Conservation (phyloP, 2,888 invertebrate species). For the Halictus ligatus region DNA sequence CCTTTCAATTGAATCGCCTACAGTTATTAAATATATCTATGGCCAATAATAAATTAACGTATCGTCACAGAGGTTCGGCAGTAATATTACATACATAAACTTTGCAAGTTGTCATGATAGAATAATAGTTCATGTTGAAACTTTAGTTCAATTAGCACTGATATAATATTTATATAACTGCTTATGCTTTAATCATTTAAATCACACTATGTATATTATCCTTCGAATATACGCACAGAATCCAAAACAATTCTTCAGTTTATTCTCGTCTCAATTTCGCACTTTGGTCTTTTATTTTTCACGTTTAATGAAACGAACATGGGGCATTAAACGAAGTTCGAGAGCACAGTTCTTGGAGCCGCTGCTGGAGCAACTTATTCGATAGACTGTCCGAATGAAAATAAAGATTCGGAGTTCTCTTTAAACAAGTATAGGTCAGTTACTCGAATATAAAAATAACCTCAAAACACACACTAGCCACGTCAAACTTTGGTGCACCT, state of each 20-base stretch:
- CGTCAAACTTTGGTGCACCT: constrained; percentile 65
- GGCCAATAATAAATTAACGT: constrained; percentile 32
- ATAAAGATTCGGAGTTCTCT: constrained; percentile 67
- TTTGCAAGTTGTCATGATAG: constrained; percentile 24
- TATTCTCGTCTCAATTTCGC: constrained; percentile 43
- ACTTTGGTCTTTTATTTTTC: constrained; percentile 10
- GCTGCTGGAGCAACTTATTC: constrained; percentile 42
- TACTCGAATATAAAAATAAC: constrained; percentile 76
- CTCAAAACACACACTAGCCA: constrained; percentile 74
- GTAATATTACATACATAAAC: constrained; percentile 23
- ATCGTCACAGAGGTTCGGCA: constrained; percentile 56
- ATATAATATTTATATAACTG: not conserved
- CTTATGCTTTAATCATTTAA: not conserved
- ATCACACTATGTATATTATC: not conserved
- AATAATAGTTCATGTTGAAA: constrained; percentile 38
- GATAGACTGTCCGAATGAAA: constrained; percentile 67
- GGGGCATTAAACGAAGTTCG: not conserved
- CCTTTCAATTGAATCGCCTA: constrained; percentile 13
- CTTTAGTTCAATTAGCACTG: not conserved
- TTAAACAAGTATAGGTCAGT: constrained; percentile 75
- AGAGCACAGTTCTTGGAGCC: not conserved
- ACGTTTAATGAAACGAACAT: not conserved
- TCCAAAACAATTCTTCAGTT: not conserved
- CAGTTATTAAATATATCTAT: not conserved
- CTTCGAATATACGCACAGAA: not conserved